These are phyloP conservation scores for Dissostichus mawsoni DNA, from an alignment of 2,113 vertebrate species.

Conservation along the genomic window DNA sequence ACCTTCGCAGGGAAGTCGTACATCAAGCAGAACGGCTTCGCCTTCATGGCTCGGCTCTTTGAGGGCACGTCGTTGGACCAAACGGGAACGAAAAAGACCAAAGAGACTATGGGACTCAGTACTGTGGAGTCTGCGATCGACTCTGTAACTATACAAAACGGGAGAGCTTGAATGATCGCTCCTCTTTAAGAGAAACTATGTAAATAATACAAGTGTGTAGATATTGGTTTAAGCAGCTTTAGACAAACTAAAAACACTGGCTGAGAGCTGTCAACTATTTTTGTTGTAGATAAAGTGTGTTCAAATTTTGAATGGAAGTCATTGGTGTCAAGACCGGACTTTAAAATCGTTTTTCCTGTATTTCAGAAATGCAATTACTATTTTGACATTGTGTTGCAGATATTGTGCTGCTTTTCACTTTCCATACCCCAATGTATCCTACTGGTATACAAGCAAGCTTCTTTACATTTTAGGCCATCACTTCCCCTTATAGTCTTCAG, in stretches of 20 bases:
- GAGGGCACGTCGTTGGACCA: slow-evolving; percentile 74
- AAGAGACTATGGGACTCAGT: not conserved
- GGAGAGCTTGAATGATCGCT: not conserved
- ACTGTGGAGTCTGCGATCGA: not conserved
- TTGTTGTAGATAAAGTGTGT: not conserved
- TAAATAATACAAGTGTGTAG: not conserved
- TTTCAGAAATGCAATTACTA: slow-evolving; percentile 15
- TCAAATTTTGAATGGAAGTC: not conserved
- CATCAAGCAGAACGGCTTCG: slow-evolving; percentile 79
- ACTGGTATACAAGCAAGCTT: too few species aligned
- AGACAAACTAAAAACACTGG: not conserved
- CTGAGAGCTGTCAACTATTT: not conserved
- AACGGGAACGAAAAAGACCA: slow-evolving; percentile 35
- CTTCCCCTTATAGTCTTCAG: too few species aligned
- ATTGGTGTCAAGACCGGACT: not conserved
- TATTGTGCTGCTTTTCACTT: too few species aligned
- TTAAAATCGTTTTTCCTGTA: not conserved
- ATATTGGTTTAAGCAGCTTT: not conserved
- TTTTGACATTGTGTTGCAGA: not conserved
- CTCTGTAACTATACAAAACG: not conserved
- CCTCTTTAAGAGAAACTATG: not conserved
- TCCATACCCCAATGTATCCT: too few species aligned
- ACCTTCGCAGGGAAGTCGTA: slow-evolving; percentile 84
- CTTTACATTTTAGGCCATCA: too few species aligned
- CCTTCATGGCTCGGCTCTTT: slow-evolving; percentile 85